Percentiles rank a stretch among this genome's conserved stretches.
These are phyloP conservation scores for Diachasmimorpha longicaudata DNA, from an alignment of 1,140 invertebrate species.

Conservation along the genomic window DNA sequence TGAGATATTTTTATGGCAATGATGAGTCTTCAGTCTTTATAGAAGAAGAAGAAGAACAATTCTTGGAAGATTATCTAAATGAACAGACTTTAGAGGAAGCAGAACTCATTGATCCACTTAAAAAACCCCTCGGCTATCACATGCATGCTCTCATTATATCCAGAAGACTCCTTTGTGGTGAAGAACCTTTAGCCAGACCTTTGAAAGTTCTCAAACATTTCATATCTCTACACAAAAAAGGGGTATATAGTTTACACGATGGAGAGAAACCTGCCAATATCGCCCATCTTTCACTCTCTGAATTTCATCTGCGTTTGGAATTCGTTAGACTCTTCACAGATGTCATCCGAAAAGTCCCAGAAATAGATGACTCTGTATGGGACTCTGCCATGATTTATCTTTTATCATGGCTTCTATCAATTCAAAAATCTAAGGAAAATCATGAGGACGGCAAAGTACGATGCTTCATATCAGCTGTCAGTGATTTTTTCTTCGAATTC, in stretches of 20 bases:
- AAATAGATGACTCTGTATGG: constrained; percentile 65
- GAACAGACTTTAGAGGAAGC: background rate
- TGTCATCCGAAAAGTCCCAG: constrained; percentile 49
- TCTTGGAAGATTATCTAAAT: constrained; percentile 28
- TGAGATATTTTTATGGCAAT: constrained; percentile 2
- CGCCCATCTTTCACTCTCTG: constrained; percentile 46
- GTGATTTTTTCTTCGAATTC: constrained; percentile 60
- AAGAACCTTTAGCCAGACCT: constrained; percentile 8
- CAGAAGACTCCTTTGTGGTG: constrained; percentile 25
- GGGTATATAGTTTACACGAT: constrained; percentile 40
- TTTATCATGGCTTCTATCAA: constrained; percentile 66
- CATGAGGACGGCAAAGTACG: constrained; percentile 56
- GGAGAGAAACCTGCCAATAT: constrained; percentile 41
- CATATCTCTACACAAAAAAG: constrained; percentile 37
- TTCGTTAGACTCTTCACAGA: constrained; percentile 52
- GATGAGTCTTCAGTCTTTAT: constrained; percentile 14
- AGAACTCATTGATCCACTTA: background rate
- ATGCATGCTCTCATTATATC: constrained; percentile 33
- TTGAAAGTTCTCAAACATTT: constrained; percentile 35
- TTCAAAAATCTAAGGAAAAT: constrained; percentile 57
- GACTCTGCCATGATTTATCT: constrained; percentile 72
- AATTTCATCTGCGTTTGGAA: constrained; percentile 50
- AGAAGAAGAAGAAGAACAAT: constrained; percentile 10
- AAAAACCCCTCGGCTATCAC: constrained; percentile 9
- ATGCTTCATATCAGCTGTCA: constrained; percentile 50